phyloP scores from a whole-genome alignment of 2,113 vertebrate species.

The Pavo muticus region DNA sequence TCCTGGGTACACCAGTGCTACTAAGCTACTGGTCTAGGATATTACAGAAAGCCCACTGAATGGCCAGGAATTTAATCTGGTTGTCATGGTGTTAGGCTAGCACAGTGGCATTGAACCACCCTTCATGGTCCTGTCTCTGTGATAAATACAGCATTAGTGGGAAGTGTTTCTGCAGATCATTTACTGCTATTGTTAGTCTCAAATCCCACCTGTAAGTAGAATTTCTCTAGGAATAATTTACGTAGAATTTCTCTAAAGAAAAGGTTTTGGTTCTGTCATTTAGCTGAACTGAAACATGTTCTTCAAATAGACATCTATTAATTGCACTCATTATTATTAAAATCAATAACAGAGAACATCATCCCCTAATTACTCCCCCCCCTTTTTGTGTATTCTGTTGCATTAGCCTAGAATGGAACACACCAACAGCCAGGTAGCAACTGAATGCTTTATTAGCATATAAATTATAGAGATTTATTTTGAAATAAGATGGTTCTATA shows the following conservation, averaged over 20 bases:
- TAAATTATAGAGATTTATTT: neutral
- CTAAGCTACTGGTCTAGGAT: neutral
- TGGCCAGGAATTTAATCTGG: neutral
- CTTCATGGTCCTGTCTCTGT: neutral
- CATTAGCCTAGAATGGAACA: neutral
- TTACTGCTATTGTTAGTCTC: neutral
- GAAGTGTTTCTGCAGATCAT: neutral
- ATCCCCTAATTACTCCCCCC: neutral
- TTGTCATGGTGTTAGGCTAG: neutral
- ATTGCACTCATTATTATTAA: neutral
- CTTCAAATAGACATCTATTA: neutral
- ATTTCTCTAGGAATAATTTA: neutral
- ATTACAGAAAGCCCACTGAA: neutral
- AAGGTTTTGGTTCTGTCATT: neutral
- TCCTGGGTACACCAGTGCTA: neutral
- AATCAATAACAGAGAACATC: neutral
- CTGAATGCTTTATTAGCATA: neutral
- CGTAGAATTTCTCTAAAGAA: neutral
- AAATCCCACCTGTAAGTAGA: neutral
- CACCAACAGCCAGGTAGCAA: neutral
- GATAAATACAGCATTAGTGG: neutral
- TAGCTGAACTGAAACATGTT: neutral
- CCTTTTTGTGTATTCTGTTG: neutral
- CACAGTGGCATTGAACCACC: rapidly evolving
- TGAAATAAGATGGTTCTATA: neutral